Conservation (phyloP, 2,113 vertebrate species). For the Elephantulus edwardii region DNA sequence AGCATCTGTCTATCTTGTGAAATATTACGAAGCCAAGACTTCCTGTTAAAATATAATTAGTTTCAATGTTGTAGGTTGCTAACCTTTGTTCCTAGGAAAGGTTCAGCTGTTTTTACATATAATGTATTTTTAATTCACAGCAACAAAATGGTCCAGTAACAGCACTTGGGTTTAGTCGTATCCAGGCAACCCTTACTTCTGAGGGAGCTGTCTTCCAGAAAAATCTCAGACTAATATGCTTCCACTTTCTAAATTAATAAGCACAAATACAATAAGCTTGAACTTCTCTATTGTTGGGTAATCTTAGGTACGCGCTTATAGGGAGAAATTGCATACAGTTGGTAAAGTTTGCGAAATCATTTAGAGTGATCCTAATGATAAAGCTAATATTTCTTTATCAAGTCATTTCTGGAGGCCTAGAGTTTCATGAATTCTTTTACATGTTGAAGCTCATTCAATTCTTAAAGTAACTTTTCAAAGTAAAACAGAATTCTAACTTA, state of each 20-base stretch:
- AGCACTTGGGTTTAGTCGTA: neutral
- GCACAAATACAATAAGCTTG: neutral
- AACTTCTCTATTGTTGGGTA: neutral
- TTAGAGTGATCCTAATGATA: neutral
- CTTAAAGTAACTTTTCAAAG: neutral
- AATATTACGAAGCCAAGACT: slow-evolving; percentile 58
- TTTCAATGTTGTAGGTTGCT: slow-evolving; percentile 8
- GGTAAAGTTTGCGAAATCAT: neutral
- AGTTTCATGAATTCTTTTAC: neutral
- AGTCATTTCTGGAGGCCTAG: neutral
- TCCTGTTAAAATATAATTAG: slow-evolving; percentile 47
- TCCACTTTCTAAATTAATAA: neutral
- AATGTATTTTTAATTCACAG: slow-evolving; percentile 69
- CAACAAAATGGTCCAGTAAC: slow-evolving; percentile 38
- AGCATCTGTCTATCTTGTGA: slow-evolving; percentile 38
- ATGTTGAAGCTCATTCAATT: neutral
- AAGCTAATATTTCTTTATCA: neutral
- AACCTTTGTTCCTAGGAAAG: slow-evolving; percentile 43
- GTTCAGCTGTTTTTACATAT: slow-evolving; percentile 51
- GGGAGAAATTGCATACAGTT: neutral
- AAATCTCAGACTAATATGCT: neutral
- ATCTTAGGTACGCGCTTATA: neutral
- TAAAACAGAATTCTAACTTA: neutral
- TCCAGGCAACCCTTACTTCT: slow-evolving; percentile 49
- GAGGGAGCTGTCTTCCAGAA: slow-evolving; percentile 42